These are phyloP conservation scores for Sinella curviseta DNA, from an alignment of 1,140 invertebrate species.

Conservation along the genomic window DNA sequence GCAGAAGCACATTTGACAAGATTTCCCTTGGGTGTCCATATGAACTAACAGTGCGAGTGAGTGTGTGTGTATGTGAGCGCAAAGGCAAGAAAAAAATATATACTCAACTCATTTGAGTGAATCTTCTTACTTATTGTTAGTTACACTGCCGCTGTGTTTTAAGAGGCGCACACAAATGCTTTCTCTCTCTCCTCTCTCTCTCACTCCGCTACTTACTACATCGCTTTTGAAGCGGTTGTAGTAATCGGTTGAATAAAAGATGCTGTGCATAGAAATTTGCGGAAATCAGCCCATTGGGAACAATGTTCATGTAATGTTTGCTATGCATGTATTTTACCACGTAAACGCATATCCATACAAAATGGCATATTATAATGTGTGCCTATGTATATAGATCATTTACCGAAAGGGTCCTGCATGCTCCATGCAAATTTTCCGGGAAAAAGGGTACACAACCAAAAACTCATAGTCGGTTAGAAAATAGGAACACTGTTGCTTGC, in stretches of 20 bases:
- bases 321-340: too few relatives aligned
- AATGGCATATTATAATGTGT: too few relatives aligned
- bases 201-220: not conserved
- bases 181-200: too few relatives aligned
- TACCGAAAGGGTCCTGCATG: too few relatives aligned
- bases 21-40: conserved; percentile 6
- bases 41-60: not conserved
- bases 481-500: too few relatives aligned
- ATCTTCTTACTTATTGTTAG: not conserved
- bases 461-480: too few relatives aligned
- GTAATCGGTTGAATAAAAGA: not conserved
- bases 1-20: conserved; percentile 16
- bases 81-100: not conserved
- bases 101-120: not conserved
- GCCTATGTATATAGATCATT: too few relatives aligned
- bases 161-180: too few relatives aligned
- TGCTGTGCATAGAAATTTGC: conserved; percentile 10
- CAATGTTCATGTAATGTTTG: too few relatives aligned
- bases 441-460: too few relatives aligned
- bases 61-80: not conserved
- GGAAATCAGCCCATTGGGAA: conserved; percentile 11
- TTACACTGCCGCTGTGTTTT: not conserved
- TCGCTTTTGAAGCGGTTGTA: not conserved
- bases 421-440: too few relatives aligned
- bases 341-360: too few relatives aligned